These are phyloP conservation scores for Athene cunicularia DNA, from an alignment of 2,113 vertebrate species.

Conservation along the genomic window DNA sequence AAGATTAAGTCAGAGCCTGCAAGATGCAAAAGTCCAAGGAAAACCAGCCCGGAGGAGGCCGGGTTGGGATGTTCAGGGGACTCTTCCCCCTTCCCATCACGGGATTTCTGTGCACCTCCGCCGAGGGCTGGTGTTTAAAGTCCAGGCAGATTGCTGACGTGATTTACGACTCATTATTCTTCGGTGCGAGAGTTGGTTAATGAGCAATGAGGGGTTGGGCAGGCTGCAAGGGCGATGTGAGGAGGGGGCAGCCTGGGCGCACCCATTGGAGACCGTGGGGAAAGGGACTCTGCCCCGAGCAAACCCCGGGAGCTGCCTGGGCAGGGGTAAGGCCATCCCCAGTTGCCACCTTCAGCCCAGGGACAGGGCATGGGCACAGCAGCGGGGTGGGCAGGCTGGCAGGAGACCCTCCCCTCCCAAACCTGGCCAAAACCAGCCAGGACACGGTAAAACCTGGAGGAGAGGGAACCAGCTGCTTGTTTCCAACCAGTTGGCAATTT, in stretches of 20 bases:
- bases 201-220: slow-evolving; percentile 48
- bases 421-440: neutral
- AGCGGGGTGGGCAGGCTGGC: neutral
- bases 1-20: slow-evolving; percentile 23
- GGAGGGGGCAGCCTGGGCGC: neutral
- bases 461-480: neutral
- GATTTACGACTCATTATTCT: slow-evolving; percentile 47
- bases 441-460: neutral
- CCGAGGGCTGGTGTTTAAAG: neutral
- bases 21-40: slow-evolving; percentile 50
- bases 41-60: rapidly evolving
- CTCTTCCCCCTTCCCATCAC: neutral
- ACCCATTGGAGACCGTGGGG: neutral
- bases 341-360: neutral
- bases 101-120: neutral
- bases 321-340: neutral
- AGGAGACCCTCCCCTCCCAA: neutral
- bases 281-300: neutral
- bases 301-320: neutral
- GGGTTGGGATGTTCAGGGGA: neutral
- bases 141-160: neutral
- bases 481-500: neutral
- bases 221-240: neutral
- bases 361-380: neutral
- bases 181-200: slow-evolving; percentile 27